Conservation (phyloP, 2,888 invertebrate genomes). For the Latrodectus hesperus region DNA sequence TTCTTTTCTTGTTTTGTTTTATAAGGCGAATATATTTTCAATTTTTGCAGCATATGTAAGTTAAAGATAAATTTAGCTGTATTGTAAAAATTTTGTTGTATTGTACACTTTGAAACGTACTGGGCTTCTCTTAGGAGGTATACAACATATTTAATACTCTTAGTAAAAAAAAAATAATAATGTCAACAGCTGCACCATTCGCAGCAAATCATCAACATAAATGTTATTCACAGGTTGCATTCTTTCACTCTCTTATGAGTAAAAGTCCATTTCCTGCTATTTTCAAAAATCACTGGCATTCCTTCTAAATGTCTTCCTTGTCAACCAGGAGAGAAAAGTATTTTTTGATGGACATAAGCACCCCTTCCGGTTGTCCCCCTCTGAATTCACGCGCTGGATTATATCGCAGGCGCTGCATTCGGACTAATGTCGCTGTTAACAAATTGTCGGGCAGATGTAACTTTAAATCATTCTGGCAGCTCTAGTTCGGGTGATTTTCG, state of each 20-base stretch:
- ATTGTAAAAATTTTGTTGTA: too few species aligned
- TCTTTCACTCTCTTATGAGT: not conserved
- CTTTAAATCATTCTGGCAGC: slow-evolving; percentile 60
- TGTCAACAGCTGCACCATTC: not conserved
- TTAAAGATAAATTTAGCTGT: too few species aligned
- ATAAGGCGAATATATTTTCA: too few species aligned
- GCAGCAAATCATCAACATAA: not conserved
- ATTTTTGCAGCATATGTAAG: too few species aligned
- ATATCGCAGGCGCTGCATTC: slow-evolving; percentile 6
- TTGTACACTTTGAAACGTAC: too few species aligned
- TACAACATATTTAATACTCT: too few species aligned
- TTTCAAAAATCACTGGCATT: not conserved
- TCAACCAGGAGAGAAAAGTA: not conserved
- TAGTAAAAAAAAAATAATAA: too few species aligned
- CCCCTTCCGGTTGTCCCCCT: not conserved
- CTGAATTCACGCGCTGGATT: not conserved
- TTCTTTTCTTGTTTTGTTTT: too few species aligned
- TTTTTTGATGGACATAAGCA: not conserved
- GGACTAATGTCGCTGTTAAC: slow-evolving; percentile 48
- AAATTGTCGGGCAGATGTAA: slow-evolving; percentile 58
- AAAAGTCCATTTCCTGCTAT: not conserved
- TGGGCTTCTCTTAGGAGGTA: too few species aligned
- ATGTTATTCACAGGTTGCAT: not conserved
- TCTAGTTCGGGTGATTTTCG: slow-evolving; percentile 10
- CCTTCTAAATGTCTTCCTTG: not conserved